Evolutionary conservation across 2,888 invertebrate genomes (phyloP).

Genomic region (Calameuta pallipes): DNA sequence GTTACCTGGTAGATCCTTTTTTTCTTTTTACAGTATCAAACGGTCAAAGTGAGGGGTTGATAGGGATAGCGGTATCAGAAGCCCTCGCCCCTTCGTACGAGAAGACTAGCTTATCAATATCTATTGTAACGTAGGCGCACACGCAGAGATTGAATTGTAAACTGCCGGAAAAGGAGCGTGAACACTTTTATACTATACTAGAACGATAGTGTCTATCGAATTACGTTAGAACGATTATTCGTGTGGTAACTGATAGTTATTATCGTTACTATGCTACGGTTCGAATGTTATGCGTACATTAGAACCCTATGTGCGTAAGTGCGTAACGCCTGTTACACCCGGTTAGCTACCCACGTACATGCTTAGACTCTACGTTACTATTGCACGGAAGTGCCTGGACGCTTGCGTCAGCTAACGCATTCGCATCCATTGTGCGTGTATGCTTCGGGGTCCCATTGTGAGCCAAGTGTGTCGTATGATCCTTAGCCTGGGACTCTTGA

Average conservation of each 20-base stretch:
- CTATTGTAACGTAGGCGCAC: background rate
- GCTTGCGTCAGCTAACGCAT: conserved; percentile 35
- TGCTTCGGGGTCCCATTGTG: conserved; percentile 22
- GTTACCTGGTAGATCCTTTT: background rate
- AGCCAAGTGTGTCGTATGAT: background rate
- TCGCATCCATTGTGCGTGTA: conserved; percentile 40
- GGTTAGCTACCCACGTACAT: background rate
- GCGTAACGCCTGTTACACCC: background rate
- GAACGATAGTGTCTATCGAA: conserved; percentile 6
- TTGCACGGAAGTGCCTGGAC: conserved; percentile 36
- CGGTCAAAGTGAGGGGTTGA: background rate
- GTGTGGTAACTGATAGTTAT: conserved; percentile 12
- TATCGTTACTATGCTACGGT: background rate
- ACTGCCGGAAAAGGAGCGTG: background rate
- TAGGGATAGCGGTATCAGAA: background rate
- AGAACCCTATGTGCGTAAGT: background rate
- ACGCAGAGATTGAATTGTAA: background rate
- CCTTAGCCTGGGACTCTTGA: background rate
- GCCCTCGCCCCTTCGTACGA: background rate
- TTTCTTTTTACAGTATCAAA: background rate
- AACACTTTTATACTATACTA: conserved; percentile 1
- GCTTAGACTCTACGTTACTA: background rate
- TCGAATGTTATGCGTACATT: background rate
- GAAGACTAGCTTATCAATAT: background rate
- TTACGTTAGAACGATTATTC: conserved; percentile 25